Evolutionary conservation across 2,797 vertebrate species (phyloP).

Genomic region (Gastrophryne carolinensis): DNA sequence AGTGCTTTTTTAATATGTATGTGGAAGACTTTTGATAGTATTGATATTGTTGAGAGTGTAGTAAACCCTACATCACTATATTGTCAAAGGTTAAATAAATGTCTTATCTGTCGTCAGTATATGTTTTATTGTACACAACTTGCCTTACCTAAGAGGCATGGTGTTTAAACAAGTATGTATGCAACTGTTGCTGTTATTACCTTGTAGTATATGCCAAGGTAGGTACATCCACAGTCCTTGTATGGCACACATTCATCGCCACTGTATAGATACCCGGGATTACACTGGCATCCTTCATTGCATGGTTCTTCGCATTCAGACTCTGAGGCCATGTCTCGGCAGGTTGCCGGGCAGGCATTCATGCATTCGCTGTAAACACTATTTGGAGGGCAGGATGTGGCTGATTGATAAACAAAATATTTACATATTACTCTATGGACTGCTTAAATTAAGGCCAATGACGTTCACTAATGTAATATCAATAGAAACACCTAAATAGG

Average conservation of each 20-base stretch:
- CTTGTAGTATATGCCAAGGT: conserved; percentile 62
- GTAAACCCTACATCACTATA: too few relatives aligned
- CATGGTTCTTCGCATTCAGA: conserved; percentile 58
- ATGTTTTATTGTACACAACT: too few relatives aligned
- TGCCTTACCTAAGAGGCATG: too few relatives aligned
- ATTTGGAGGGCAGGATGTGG: conserved; percentile 56
- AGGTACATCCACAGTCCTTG: conserved; percentile 63
- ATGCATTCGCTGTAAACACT: conserved; percentile 61
- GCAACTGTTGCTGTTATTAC: conserved; percentile 49
- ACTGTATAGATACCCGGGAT: conserved; percentile 62
- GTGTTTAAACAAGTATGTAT: neutral
- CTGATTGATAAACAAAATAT: conserved; percentile 49
- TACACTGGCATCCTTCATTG: conserved; percentile 66
- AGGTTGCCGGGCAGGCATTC: conserved; percentile 64
- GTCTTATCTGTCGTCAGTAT: too few relatives aligned
- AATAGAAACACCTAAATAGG: neutral
- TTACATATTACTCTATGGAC: neutral
- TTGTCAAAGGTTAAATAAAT: too few relatives aligned
- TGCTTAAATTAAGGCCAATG: neutral
- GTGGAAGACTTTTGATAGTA: too few relatives aligned
- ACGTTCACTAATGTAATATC: neutral
- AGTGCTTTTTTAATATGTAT: too few relatives aligned
- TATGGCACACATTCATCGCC: conserved; percentile 63
- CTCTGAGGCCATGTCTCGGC: conserved; percentile 58
- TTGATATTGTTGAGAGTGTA: too few relatives aligned